Conservation (phyloP, 2,888 invertebrate species). For the Tetrapedia diversipes region DNA sequence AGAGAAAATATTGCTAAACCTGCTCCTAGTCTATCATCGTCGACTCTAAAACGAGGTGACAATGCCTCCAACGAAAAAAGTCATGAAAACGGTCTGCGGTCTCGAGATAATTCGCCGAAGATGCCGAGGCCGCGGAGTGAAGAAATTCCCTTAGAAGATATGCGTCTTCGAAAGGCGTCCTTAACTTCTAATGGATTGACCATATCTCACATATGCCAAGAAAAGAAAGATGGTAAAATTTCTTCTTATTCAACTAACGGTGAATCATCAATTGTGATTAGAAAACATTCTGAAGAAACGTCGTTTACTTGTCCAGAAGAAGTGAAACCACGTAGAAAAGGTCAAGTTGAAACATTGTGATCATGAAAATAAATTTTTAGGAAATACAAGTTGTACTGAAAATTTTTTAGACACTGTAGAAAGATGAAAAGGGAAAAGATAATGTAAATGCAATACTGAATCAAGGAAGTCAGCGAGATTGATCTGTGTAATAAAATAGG, state of each 20-base stretch:
- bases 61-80: constrained; percentile 59
- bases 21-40: constrained; percentile 52
- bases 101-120: constrained; percentile 89
- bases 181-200: constrained; percentile 71
- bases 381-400: constrained; percentile 13
- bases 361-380: constrained; percentile 57
- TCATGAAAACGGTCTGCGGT: constrained; percentile 83
- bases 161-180: constrained; percentile 83
- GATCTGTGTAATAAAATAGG: constrained; percentile 30
- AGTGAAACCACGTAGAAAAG: constrained; percentile 84
- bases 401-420: constrained; percentile 27
- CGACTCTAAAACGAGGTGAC: constrained; percentile 66
- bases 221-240: constrained; percentile 60
- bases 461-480: constrained; percentile 25
- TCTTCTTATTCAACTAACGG: constrained; percentile 53
- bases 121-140: constrained; percentile 90
- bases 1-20: constrained; percentile 78
- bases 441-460: constrained; percentile 40
- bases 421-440: not conserved
- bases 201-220: constrained; percentile 49
- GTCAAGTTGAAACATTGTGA: constrained; percentile 87
- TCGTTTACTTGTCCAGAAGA: constrained; percentile 88
- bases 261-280: constrained; percentile 59
- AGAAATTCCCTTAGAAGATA: constrained; percentile 92
- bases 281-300: constrained; percentile 88